Evolutionary conservation across 1,140 invertebrate species (phyloP), one percentile per base, ranked within the genome.

Genomic region (Trichoplusia ni): DNA sequence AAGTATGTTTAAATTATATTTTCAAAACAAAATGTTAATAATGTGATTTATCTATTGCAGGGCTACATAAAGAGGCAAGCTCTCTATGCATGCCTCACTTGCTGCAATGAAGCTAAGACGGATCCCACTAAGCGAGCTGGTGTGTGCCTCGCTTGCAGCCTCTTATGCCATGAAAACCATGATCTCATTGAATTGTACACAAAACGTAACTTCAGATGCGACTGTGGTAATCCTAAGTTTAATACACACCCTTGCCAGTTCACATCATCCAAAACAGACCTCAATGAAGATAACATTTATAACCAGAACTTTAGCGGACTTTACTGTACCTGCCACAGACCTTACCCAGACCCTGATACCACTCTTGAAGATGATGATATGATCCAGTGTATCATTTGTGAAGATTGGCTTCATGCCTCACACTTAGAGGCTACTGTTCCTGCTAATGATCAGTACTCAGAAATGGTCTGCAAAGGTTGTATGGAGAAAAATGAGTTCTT

Each of bases 111-210:
- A 64, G 90, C 91, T 2, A 92, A 91, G 70, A 81, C 86, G 2
- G 91, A 94, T 73, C 82, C 91, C 11, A 81, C 86, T 9, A 92
- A 93, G 69, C 87, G 91, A 59, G 97, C 97, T 54, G 98, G 97
- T 27, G 88, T 99, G 14, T 99, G 99, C 89, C 91, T 99, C 3
- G 99, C 98, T 9, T 99, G 99, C 84, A 96, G 95, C 76, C 95
- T 97, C 67, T 94, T 95, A 67, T 99, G 99, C 79, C 99, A 99
- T 86, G 98, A 98, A 77, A 96, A 96, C 19, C 99, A 99, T 91
- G 96, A 99, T 14, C 92, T 99, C 1, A 92, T 98, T 61, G 99
- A 99, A 90, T 92, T 99, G 0, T 99, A 99, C 79, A 99, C 99
- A 0, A 99, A 99, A 91, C 93, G 98, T 44, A 95, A 97, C 82